Evolutionary conservation across 2,888 invertebrate genomes (phyloP).

Genomic region (Kuschelorhynchus macadamiae): DNA sequence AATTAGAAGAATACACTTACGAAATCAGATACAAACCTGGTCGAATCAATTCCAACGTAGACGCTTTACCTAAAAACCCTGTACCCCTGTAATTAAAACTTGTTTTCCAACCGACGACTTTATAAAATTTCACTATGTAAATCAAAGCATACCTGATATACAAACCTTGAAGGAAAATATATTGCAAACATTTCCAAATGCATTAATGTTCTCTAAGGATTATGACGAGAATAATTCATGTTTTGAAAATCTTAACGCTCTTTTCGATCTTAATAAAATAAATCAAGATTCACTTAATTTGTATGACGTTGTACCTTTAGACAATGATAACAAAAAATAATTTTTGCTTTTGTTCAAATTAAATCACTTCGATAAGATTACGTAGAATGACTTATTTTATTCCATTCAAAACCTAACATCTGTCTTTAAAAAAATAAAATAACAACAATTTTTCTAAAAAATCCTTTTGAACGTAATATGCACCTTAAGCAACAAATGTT

Average conservation of each 20-base stretch:
- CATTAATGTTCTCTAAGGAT: slow-evolving; percentile 40
- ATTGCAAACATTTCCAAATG: slow-evolving; percentile 35
- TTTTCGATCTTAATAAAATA: slow-evolving; percentile 29
- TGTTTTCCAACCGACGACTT: not conserved
- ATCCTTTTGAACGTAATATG: not conserved
- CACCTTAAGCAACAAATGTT: not conserved
- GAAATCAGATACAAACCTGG: not conserved
- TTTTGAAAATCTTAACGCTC: not conserved
- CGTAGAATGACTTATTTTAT: slow-evolving; percentile 14
- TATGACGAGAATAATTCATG: slow-evolving; percentile 38
- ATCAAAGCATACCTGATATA: slow-evolving; percentile 25
- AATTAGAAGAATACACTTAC: not conserved
- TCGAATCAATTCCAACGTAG: not conserved
- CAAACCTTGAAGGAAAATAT: slow-evolving; percentile 36
- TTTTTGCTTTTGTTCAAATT: slow-evolving; percentile 26
- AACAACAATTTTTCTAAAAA: too few species aligned
- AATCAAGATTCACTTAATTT: slow-evolving; percentile 9
- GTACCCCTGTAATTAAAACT: not conserved
- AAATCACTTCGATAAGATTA: slow-evolving; percentile 27
- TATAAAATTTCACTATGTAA: not conserved
- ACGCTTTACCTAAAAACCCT: not conserved
- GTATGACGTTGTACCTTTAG: slow-evolving; percentile 16
- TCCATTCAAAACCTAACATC: slow-evolving; percentile 6
- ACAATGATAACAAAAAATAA: slow-evolving; percentile 6
- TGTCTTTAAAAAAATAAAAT: not conserved